A percentile compares a stretch with the other conserved stretches of the same genome.
Conservation (phyloP, 2,888 invertebrate genomes). For the Phymatocera aterrima region DNA sequence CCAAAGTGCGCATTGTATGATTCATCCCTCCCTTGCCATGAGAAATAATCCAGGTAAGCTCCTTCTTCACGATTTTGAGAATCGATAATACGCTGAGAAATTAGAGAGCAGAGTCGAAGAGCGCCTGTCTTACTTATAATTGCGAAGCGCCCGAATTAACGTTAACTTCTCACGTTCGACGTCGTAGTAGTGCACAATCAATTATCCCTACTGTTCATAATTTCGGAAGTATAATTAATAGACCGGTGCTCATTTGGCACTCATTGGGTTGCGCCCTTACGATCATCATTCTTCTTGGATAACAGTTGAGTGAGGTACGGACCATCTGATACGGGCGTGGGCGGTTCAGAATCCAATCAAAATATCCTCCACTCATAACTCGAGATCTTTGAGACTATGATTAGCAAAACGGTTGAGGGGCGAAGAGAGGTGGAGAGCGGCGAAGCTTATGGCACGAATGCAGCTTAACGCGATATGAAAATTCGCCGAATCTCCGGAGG, state of each 20-base stretch:
- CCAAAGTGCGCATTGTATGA: background rate
- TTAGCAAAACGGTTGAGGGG: background rate
- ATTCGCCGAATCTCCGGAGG: background rate
- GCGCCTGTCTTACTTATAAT: background rate
- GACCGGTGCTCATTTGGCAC: background rate
- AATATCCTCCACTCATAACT: constrained; percentile 2
- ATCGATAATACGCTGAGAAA: background rate
- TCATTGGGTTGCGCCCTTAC: background rate
- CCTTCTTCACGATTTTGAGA: background rate
- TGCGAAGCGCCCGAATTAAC: background rate
- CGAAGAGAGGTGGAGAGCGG: too few relatives aligned
- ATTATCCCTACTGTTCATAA: constrained; percentile 31
- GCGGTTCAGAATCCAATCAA: constrained; percentile 2
- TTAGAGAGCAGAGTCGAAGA: background rate
- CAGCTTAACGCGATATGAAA: background rate
- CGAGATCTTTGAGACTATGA: background rate
- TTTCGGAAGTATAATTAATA: constrained; percentile 34
- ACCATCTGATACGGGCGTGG: background rate
- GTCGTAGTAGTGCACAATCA: constrained; percentile 14
- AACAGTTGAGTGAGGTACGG: background rate
- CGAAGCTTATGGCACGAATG: background rate
- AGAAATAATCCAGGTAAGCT: background rate
- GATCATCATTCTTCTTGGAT: constrained; percentile 9
- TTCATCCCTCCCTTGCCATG: background rate
- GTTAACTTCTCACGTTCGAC: background rate